These are phyloP conservation scores for Drosophila macrospina DNA, from an alignment of 2,888 invertebrate species.

Conservation along the genomic window DNA sequence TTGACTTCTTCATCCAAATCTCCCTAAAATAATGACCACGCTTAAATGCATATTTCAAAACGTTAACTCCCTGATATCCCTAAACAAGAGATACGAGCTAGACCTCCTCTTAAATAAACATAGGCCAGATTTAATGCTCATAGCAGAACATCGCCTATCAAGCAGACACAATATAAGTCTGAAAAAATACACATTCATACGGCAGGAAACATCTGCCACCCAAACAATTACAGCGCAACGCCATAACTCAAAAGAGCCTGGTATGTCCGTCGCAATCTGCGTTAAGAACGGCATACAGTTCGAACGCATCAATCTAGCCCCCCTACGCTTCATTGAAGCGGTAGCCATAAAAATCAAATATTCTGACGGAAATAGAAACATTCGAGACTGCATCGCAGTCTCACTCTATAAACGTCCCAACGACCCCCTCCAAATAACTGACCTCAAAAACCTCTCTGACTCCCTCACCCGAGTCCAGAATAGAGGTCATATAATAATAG, in stretches of 20 bases:
- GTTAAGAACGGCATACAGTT: neutral
- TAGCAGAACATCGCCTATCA: constrained; percentile 7
- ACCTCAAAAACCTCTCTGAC: neutral
- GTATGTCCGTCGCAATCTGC: constrained; percentile 5
- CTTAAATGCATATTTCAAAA: constrained; percentile 17
- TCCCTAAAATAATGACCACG: neutral
- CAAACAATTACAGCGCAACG: constrained; percentile 5
- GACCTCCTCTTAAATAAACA: constrained; percentile 1
- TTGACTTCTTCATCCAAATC: constrained; percentile 7
- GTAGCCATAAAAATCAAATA: neutral
- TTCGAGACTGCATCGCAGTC: neutral
- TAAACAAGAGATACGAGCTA: constrained; percentile 13
- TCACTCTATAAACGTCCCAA: constrained; percentile 12
- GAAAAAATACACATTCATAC: neutral
- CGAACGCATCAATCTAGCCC: neutral
- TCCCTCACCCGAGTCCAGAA: neutral
- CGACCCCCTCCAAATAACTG: neutral
- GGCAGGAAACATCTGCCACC: neutral
- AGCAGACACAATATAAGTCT: neutral
- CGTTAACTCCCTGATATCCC: constrained; percentile 3
- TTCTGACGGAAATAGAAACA: neutral
- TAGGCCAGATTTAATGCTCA: constrained; percentile 13
- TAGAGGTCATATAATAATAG: neutral
- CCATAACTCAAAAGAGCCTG: neutral
- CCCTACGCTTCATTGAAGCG: constrained; percentile 1